phyloP scores from a whole-genome alignment of 2,888 invertebrate species.

The Lithophane semibrunnea region DNA sequence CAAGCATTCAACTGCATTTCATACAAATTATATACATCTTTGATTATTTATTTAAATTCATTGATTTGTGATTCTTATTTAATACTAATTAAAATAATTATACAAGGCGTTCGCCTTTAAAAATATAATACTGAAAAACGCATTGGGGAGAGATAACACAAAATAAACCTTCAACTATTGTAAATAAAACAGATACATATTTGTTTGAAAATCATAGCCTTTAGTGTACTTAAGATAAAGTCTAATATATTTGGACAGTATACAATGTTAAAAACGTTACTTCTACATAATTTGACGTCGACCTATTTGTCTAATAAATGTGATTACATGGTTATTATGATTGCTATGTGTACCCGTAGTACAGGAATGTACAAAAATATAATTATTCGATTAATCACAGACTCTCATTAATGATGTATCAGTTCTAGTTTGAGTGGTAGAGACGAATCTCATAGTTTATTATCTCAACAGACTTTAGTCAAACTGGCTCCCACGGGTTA shows the following conservation, averaged over 20 bases:
- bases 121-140: conserved; percentile 76
- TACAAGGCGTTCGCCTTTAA: conserved; percentile 31
- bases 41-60: conserved; percentile 53
- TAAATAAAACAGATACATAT: conserved; percentile 65
- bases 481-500: conserved; percentile 34
- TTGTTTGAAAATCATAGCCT: conserved; percentile 73
- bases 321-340: conserved; percentile 58
- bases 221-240: conserved; percentile 56
- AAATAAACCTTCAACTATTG: conserved; percentile 67
- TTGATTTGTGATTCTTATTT: conserved; percentile 56
- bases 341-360: conserved; percentile 83
- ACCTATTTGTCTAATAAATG: conserved; percentile 63
- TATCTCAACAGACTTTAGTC: conserved; percentile 43
- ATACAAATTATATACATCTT: conserved; percentile 40
- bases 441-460: conserved; percentile 39
- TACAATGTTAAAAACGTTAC: conserved; percentile 65
- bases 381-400: conserved; percentile 85
- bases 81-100: conserved; percentile 54
- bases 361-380: conserved; percentile 89
- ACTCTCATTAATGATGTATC: conserved; percentile 71
- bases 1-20: conserved; percentile 49
- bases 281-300: conserved; percentile 71
- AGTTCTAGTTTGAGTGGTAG: conserved; percentile 61
- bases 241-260: conserved; percentile 66
- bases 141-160: conserved; percentile 65